Evolutionary conservation across 2,113 vertebrate genomes (phyloP), one percentile per base, ranked within the genome.

Genomic region (Rissa tridactyla): DNA sequence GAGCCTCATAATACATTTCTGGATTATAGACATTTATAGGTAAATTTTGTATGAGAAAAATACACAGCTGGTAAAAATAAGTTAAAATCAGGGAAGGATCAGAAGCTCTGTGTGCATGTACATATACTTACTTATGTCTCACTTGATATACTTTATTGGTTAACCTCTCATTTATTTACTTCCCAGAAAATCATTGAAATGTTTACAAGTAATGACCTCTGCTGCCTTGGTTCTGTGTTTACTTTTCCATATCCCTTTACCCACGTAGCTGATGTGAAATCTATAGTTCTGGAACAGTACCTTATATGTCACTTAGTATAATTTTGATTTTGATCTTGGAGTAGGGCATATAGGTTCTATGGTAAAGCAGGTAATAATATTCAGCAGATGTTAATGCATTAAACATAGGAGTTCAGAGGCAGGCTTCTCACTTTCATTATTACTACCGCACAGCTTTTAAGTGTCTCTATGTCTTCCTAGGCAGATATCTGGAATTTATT

Each of bases 401-500:
- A 85, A 79, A 72, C 66, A 60, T 76, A 79, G 70, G 38, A 89
- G 40, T 96, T 95, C 64, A 94, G 54, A 87, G 30, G 44, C 73
- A 96, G 34, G 70, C 55, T 71, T 92, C 87, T 91, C 36, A 65
- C 52, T 94, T 92, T 82, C 82, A 65, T 80, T 93, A 40, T 81
- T 94, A 76, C 77, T 91, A 51, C 29, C 11, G 13, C 66, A 64
- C 22, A 84, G 66, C 34, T 90, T 95, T 90, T 93, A 88, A 90
- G 82, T 77, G 46, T 72, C 49, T 62, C 62, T 80, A 9, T 30
- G 22, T 91, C 75, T 82, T 96, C 29, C 21, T 36, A 69, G 58
- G 49, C 66, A 93, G 58, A 19, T 96, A 93, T 46, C 54, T 93
- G 82, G 46, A 90, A 87, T 95, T 95, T 93, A 94, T 61, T 93